Percentiles rank a stretch among this genome's conserved stretches.
These are phyloP conservation scores for Cristatella mucedo DNA, from an alignment of 2,888 invertebrate species.

Conservation along the genomic window DNA sequence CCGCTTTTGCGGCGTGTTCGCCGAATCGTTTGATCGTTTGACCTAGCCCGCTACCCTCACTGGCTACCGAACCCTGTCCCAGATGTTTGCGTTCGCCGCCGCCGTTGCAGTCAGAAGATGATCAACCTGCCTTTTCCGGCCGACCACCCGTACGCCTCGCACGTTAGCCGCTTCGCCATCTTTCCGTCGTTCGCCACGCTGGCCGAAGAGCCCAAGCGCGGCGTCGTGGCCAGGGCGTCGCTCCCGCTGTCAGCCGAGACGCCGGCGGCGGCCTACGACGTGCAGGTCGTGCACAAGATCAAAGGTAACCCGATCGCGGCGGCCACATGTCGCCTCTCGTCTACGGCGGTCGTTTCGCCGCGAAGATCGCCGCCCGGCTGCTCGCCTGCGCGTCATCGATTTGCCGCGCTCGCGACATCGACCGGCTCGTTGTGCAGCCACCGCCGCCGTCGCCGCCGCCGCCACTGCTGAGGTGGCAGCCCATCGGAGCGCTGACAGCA, in stretches of 20 bases:
- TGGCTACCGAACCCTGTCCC: background rate
- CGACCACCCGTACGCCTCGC: constrained; percentile 32
- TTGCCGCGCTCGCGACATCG: too few species aligned
- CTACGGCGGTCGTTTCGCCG: too few species aligned
- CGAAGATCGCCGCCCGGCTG: too few species aligned
- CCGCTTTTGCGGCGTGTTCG: too few species aligned
- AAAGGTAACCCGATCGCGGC: constrained; percentile 29
- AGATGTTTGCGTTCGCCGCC: background rate
- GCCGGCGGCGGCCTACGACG: constrained; percentile 27
- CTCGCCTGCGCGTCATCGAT: too few species aligned
- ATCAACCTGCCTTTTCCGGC: constrained; percentile 30
- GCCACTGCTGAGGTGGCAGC: too few species aligned
- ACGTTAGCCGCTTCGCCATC: constrained; percentile 24
- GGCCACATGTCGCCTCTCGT: too few species aligned
- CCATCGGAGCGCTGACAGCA: too few species aligned
- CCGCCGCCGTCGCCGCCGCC: too few species aligned
- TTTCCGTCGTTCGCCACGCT: constrained; percentile 29
- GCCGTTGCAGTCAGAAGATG: constrained; percentile 19
- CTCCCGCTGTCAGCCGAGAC: constrained; percentile 27
- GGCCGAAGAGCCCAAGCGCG: constrained; percentile 26
- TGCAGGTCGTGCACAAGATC: constrained; percentile 23
- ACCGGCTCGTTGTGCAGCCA: too few species aligned
- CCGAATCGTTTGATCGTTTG: too few species aligned
- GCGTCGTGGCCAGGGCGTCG: constrained; percentile 20
- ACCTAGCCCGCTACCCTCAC: background rate